Evolutionary conservation across 2,888 invertebrate species (phyloP).

Genomic region (Troides oblongomaculatus): DNA sequence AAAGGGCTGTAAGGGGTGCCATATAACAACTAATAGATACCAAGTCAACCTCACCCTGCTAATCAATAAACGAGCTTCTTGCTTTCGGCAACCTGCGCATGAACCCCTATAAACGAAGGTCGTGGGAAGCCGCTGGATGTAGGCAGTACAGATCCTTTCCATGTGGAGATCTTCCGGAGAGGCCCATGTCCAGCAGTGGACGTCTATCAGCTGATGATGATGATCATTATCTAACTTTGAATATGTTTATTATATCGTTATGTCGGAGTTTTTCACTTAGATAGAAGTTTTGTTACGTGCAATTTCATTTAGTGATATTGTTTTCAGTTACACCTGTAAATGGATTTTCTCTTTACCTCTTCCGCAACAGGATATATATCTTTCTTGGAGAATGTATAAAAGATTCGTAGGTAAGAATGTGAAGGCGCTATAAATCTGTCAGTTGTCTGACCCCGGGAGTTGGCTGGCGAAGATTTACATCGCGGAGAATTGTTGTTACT

Average conservation of each 20-base stretch:
- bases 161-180: too few species aligned
- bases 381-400: slow-evolving; percentile 25
- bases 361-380: slow-evolving; percentile 23
- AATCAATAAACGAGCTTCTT: too few species aligned
- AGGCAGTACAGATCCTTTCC: too few species aligned
- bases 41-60: too few species aligned
- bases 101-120: too few species aligned
- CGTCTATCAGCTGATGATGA: too few species aligned
- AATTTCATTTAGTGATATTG: background rate
- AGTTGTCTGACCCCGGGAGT: slow-evolving; percentile 31
- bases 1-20: too few species aligned
- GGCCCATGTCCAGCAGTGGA: too few species aligned
- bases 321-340: slow-evolving; percentile 5
- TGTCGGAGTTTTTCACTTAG: background rate
- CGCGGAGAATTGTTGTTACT: slow-evolving; percentile 20
- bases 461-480: slow-evolving; percentile 43
- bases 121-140: too few species aligned
- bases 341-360: slow-evolving; percentile 9
- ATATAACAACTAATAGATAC: too few species aligned
- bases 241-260: background rate
- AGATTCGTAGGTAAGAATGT: slow-evolving; percentile 30
- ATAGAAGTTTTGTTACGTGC: background rate
- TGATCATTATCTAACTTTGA: too few species aligned
- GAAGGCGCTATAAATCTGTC: slow-evolving; percentile 40
- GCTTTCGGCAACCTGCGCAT: too few species aligned